Percentiles rank a stretch among this genome's conserved stretches.
Conservation (phyloP, 2,888 invertebrate species). For the Cheilosia soror region DNA sequence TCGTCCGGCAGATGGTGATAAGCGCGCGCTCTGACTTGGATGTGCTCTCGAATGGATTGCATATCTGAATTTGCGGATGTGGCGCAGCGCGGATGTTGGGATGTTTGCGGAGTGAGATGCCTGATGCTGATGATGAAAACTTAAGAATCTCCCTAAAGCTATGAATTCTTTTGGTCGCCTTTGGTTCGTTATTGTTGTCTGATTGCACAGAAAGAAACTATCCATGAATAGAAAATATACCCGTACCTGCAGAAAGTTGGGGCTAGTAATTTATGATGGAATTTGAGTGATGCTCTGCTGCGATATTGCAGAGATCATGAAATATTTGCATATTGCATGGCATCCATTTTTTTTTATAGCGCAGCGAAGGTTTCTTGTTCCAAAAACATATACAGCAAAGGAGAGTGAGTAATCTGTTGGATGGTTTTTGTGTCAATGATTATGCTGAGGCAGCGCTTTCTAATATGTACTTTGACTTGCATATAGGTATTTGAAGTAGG, state of each 20-base stretch:
- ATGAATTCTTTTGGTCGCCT: slow-evolving; percentile 65
- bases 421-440: too few relatives aligned
- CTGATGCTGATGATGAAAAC: slow-evolving; percentile 61
- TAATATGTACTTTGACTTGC: too few relatives aligned
- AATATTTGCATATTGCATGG: slow-evolving; percentile 36
- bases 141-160: slow-evolving; percentile 71
- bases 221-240: slow-evolving; percentile 3
- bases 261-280: slow-evolving; percentile 59
- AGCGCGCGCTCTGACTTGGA: slow-evolving; percentile 29
- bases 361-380: too few relatives aligned
- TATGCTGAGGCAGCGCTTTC: too few relatives aligned
- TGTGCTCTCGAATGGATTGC: slow-evolving; percentile 41
- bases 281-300: slow-evolving; percentile 56
- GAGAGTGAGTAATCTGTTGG: too few relatives aligned
- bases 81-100: slow-evolving; percentile 43
- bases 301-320: slow-evolving; percentile 40
- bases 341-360: neutral
- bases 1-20: slow-evolving; percentile 74
- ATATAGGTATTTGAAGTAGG: too few relatives aligned
- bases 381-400: too few relatives aligned
- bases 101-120: slow-evolving; percentile 17
- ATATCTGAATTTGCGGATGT: slow-evolving; percentile 47
- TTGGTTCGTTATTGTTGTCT: slow-evolving; percentile 68
- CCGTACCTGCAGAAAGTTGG: neutral
- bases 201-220: slow-evolving; percentile 53